Evolutionary conservation across 2,888 invertebrate species (phyloP).

Genomic region (Therioaphis trifolii): DNA sequence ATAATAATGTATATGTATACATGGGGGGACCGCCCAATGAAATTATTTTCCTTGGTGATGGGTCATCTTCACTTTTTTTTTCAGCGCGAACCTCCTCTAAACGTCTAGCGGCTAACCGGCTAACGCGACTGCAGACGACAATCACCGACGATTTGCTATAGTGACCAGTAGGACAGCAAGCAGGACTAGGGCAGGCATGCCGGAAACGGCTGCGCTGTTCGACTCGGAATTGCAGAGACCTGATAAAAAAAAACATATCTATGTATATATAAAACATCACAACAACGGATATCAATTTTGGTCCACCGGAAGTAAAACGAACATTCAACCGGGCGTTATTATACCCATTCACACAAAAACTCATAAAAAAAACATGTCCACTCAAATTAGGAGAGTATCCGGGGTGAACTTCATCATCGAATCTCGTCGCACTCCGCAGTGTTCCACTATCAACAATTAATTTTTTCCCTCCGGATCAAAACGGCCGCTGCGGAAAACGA

Average conservation of each 20-base stretch:
- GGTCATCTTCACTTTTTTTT: background rate
- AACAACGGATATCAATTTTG: slow-evolving; percentile 17
- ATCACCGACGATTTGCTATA: slow-evolving; percentile 43
- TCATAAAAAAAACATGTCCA: background rate
- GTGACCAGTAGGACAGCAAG: slow-evolving; percentile 12
- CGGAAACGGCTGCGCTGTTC: background rate
- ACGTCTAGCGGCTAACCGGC: slow-evolving; percentile 28
- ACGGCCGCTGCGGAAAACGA: background rate
- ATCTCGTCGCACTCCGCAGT: background rate
- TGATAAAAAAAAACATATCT: slow-evolving; percentile 1
- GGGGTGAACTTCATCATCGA: slow-evolving; percentile 3
- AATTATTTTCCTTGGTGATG: background rate
- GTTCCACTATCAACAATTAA: background rate
- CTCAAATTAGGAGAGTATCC: slow-evolving; percentile 33
- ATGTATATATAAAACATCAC: background rate
- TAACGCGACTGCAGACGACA: slow-evolving; percentile 37
- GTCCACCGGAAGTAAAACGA: background rate
- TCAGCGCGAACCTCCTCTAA: slow-evolving; percentile 6
- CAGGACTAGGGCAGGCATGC: slow-evolving; percentile 18
- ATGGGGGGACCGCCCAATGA: slow-evolving; percentile 19
- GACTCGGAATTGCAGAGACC: slow-evolving; percentile 52
- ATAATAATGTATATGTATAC: slow-evolving; percentile 16
- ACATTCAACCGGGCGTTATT: background rate
- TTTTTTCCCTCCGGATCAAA: background rate
- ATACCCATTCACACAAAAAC: too few species aligned